Percentiles rank a stretch among this genome's conserved stretches.
Conservation (phyloP, 1,140 invertebrate genomes). For the Patella vulgata region DNA sequence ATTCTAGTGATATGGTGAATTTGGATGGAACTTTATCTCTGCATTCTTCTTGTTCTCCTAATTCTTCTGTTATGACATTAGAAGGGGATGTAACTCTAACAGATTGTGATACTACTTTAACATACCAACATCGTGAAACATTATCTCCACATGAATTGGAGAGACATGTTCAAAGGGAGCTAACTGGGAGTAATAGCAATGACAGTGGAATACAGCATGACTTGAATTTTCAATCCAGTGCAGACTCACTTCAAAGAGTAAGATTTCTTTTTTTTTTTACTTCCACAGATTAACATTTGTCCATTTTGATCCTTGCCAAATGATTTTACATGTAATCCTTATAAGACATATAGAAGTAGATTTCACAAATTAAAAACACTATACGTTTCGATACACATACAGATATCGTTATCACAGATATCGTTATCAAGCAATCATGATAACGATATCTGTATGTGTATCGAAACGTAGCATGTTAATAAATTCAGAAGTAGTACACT, state of each 20-base stretch:
- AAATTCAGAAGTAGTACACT: too few species aligned
- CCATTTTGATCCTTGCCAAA: not conserved
- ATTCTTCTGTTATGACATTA: slow-evolving; percentile 3
- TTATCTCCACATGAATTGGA: not conserved
- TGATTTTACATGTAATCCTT: not conserved
- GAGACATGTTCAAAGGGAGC: slow-evolving; percentile 33
- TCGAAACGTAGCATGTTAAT: too few species aligned
- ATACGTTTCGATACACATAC: too few species aligned
- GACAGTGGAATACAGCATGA: slow-evolving; percentile 61
- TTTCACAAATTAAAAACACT: too few species aligned
- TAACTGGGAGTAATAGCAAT: slow-evolving; percentile 58
- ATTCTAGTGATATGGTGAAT: slow-evolving; percentile 17
- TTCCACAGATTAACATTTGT: not conserved
- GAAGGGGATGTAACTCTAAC: slow-evolving; percentile 26
- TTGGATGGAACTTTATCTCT: slow-evolving; percentile 26
- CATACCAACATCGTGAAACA: slow-evolving; percentile 17
- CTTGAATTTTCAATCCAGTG: slow-evolving; percentile 50
- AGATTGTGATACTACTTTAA: slow-evolving; percentile 20
- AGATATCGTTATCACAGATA: not conserved
- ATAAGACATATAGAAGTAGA: too few species aligned
- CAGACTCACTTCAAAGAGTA: slow-evolving; percentile 54
- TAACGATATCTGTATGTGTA: too few species aligned
- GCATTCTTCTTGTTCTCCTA: slow-evolving; percentile 19
- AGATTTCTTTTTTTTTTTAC: slow-evolving; percentile 13
- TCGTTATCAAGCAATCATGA: not conserved